These are phyloP conservation scores for Acrobasis repandana DNA, from an alignment of 2,888 invertebrate genomes.

Conservation along the genomic window DNA sequence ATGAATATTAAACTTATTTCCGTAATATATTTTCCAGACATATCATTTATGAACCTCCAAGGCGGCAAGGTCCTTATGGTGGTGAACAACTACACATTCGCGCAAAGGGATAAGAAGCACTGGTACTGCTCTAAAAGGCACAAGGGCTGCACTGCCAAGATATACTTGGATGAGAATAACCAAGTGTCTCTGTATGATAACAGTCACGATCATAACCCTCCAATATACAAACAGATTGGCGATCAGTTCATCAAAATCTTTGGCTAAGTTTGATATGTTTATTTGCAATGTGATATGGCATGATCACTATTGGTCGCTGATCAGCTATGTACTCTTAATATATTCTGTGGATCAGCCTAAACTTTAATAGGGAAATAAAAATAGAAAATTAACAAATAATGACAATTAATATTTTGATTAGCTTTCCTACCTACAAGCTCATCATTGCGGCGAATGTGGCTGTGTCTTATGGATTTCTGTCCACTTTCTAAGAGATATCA, in stretches of 20 bases:
- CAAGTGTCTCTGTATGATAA: conserved; percentile 19
- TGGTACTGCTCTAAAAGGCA: conserved; percentile 54
- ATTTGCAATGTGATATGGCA: neutral
- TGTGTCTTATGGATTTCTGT: no score
- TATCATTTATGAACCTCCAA: conserved; percentile 45
- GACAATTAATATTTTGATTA: no score
- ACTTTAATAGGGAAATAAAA: no score
- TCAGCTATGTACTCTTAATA: no score
- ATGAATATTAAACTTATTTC: no score
- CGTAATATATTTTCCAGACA: conserved; percentile 1
- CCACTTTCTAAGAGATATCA: no score
- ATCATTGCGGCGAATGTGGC: no score
- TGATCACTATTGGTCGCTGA: no score
- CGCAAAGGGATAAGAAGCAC: conserved; percentile 42
- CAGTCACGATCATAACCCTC: conserved; percentile 15
- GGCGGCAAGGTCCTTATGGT: conserved; percentile 48
- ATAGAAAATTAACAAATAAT: no score
- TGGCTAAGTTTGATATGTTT: neutral
- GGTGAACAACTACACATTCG: conserved; percentile 54
- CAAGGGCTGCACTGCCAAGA: conserved; percentile 30
- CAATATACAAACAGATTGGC: conserved; percentile 19
- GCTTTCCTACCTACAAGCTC: no score
- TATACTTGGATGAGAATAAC: conserved; percentile 23
- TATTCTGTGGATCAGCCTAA: no score
- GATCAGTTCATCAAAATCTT: conserved; percentile 2